Percentiles rank a stretch among this genome's conserved stretches.
Evolutionary conservation across 2,113 vertebrate genomes (phyloP).

Genomic region (Corynorhinus townsendii): DNA sequence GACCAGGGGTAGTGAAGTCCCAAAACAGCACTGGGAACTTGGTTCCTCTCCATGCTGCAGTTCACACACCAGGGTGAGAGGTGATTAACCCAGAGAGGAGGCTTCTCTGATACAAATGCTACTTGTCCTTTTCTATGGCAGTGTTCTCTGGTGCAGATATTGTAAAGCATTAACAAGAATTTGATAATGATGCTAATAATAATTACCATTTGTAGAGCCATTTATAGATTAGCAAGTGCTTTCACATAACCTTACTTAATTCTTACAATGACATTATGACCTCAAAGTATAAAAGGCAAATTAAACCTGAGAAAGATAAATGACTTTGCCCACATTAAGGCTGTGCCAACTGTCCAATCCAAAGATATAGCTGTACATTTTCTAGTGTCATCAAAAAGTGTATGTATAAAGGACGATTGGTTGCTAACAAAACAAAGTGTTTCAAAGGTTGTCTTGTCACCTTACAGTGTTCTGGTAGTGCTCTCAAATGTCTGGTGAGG

Average conservation of each 20-base stretch:
- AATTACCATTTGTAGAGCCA: neutral
- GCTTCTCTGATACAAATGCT: neutral
- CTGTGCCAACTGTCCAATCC: neutral
- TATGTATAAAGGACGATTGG: neutral
- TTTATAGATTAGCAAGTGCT: neutral
- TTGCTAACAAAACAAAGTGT: neutral
- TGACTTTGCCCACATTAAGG: conserved; percentile 4
- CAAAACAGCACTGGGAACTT: neutral
- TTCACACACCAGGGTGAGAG: neutral
- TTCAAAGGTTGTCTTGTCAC: neutral
- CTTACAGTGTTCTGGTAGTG: neutral
- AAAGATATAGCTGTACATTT: neutral
- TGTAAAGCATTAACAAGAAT: neutral
- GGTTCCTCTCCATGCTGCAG: neutral
- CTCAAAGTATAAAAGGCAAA: neutral
- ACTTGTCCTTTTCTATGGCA: neutral
- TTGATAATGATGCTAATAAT: neutral
- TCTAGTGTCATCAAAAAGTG: neutral
- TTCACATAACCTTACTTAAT: neutral
- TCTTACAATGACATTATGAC: neutral
- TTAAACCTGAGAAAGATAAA: conserved; percentile 14
- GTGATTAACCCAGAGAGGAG: neutral
- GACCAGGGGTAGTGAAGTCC: neutral
- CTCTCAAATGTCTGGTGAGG: neutral
- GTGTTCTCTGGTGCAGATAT: neutral